phyloP scores from a whole-genome alignment of 2,888 invertebrate species.

The Ornithoptera priamus region DNA sequence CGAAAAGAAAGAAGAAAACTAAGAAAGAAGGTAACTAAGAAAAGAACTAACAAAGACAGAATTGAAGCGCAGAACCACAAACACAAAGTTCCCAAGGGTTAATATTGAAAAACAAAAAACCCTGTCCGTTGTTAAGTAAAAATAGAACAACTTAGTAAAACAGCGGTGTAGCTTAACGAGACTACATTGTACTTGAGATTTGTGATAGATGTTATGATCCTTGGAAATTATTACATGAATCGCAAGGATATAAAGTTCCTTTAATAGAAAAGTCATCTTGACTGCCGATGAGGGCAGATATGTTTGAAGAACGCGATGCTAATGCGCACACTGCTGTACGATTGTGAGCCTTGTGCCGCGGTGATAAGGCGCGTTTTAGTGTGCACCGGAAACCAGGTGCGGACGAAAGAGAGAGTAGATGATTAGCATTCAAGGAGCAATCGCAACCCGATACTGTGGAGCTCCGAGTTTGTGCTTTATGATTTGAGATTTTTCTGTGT shows the following conservation, averaged over 20 bases:
- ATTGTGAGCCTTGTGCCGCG: slow-evolving; percentile 20
- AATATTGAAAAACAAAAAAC: too few species aligned
- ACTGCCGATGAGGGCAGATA: slow-evolving; percentile 31
- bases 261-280: slow-evolving; percentile 32
- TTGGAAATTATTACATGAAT: slow-evolving; percentile 27
- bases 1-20: too few species aligned
- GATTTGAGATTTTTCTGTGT: slow-evolving; percentile 77
- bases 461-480: slow-evolving; percentile 63
- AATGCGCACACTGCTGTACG: background rate
- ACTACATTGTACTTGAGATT: slow-evolving; percentile 26
- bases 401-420: slow-evolving; percentile 40
- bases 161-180: background rate
- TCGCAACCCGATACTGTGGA: slow-evolving; percentile 67
- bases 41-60: too few species aligned
- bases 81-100: too few species aligned
- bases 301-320: slow-evolving; percentile 18
- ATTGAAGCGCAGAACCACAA: too few species aligned
- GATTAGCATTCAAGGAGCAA: slow-evolving; percentile 71
- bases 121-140: too few species aligned
- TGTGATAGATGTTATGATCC: slow-evolving; percentile 22
- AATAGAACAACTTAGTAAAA: background rate
- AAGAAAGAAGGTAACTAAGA: too few species aligned
- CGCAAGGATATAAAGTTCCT: slow-evolving; percentile 25
- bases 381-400: slow-evolving; percentile 18
- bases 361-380: slow-evolving; percentile 4